Percentiles rank a stretch among this genome's conserved stretches.
These are phyloP conservation scores for Pomacea canaliculata DNA, from an alignment of 2,888 invertebrate species.

Conservation along the genomic window DNA sequence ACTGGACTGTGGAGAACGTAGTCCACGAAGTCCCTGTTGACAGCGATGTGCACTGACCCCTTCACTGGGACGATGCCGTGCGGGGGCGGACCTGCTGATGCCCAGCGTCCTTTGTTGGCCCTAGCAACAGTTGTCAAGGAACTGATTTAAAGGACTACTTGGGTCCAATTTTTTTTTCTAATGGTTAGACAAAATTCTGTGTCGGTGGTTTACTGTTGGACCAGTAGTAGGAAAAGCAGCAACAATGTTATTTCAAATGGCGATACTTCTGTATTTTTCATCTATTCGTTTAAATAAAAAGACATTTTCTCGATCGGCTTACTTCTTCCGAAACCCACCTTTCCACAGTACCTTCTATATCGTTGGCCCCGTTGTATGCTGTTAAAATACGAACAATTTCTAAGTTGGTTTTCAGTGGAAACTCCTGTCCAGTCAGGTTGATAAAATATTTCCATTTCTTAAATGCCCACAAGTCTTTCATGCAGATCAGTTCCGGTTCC, in stretches of 20 bases:
- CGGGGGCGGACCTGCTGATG: neutral
- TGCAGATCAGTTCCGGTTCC: conserved; percentile 58
- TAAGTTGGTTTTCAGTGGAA: conserved; percentile 57
- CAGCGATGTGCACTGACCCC: conserved; percentile 51
- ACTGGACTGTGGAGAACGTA: conserved; percentile 38
- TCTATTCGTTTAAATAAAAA: too few relatives aligned
- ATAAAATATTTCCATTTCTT: conserved; percentile 55
- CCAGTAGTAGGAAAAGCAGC: conserved; percentile 3
- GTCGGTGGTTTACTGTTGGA: conserved; percentile 5
- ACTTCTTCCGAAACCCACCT: conserved; percentile 16
- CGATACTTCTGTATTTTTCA: too few relatives aligned
- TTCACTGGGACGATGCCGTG: conserved; percentile 30
- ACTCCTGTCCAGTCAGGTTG: conserved; percentile 36
- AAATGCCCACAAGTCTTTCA: conserved; percentile 53
- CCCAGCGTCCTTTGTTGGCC: conserved; percentile 9
- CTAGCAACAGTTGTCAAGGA: neutral
- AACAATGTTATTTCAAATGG: neutral
- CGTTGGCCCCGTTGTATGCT: conserved; percentile 57
- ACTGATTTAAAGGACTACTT: neutral
- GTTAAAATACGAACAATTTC: conserved; percentile 55
- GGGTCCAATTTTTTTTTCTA: neutral
- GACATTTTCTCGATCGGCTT: too few relatives aligned
- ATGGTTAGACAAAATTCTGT: neutral
- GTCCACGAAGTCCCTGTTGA: conserved; percentile 46
- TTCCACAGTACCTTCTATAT: conserved; percentile 41